These are phyloP conservation scores for Lampropteryx suffumata DNA, from an alignment of 2,888 invertebrate genomes.

Conservation along the genomic window DNA sequence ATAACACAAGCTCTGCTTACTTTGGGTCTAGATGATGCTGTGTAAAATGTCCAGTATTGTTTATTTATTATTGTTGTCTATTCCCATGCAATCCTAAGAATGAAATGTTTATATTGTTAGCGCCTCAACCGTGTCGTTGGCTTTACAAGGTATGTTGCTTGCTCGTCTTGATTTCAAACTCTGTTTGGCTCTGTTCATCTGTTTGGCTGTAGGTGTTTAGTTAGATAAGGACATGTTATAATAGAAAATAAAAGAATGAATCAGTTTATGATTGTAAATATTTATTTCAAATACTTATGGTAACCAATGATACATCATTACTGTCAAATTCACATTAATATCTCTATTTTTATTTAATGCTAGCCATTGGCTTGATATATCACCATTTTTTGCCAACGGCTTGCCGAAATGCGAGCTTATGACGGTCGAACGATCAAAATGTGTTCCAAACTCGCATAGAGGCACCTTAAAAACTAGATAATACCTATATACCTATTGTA, in stretches of 20 bases:
- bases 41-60: too few species aligned
- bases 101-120: too few species aligned
- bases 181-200: too few species aligned
- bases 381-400: slow-evolving; percentile 65
- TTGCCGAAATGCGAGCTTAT: slow-evolving; percentile 56
- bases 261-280: slow-evolving; percentile 71
- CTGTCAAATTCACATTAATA: slow-evolving; percentile 63
- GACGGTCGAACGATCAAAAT: slow-evolving; percentile 10
- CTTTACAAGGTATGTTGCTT: too few species aligned
- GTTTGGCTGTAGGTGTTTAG: not conserved
- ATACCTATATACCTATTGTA: slow-evolving; percentile 55
- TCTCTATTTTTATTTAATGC: slow-evolving; percentile 48
- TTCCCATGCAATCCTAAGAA: too few species aligned
- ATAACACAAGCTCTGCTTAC: too few species aligned
- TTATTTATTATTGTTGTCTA: too few species aligned
- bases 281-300: slow-evolving; percentile 83
- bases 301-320: slow-evolving; percentile 81
- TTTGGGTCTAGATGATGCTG: too few species aligned
- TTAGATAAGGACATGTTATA: too few species aligned
- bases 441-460: slow-evolving; percentile 57
- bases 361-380: slow-evolving; percentile 74
- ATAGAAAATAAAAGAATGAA: slow-evolving; percentile 32
- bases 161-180: too few species aligned
- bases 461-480: slow-evolving; percentile 66
- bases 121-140: too few species aligned